A percentile compares a stretch with the other conserved stretches of the same genome.
Conservation (phyloP, 2,113 vertebrate genomes). For the Narcine bancroftii region DNA sequence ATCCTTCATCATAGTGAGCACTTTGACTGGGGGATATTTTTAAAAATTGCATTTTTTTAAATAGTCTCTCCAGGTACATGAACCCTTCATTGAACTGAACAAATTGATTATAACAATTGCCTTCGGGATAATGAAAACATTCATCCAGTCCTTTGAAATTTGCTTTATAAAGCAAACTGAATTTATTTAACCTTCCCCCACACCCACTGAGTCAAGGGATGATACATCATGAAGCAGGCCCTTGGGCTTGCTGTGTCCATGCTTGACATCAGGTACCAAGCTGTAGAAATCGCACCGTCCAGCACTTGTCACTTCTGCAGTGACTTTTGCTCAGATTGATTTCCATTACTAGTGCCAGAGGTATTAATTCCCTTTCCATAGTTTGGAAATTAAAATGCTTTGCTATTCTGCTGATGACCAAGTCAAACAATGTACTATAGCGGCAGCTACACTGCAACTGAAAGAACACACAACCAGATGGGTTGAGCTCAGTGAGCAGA, state of each 20-base stretch:
- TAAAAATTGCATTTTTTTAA: neutral
- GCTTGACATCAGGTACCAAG: too few species aligned
- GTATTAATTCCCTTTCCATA: neutral
- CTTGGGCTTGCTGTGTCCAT: too few species aligned
- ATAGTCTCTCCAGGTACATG: neutral
- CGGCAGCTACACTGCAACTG: too few species aligned
- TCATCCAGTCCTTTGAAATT: neutral
- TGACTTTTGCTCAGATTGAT: too few species aligned
- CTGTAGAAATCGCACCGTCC: too few species aligned
- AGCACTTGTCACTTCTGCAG: too few species aligned
- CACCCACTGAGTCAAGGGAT: neutral
- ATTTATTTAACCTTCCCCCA: neutral
- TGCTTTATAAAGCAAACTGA: neutral
- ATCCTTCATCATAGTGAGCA: neutral
- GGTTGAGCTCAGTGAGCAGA: too few species aligned
- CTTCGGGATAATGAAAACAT: neutral
- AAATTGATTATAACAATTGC: neutral
- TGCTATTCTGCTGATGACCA: neutral
- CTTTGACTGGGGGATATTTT: neutral
- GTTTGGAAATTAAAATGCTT: neutral
- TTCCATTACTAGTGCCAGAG: neutral
- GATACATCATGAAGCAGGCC: too few species aligned
- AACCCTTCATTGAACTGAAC: neutral
- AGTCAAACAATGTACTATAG: neutral
- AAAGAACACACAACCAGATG: too few species aligned